These are phyloP conservation scores for Leucosticte australis DNA, from an alignment of 2,113 vertebrate species.

Conservation along the genomic window DNA sequence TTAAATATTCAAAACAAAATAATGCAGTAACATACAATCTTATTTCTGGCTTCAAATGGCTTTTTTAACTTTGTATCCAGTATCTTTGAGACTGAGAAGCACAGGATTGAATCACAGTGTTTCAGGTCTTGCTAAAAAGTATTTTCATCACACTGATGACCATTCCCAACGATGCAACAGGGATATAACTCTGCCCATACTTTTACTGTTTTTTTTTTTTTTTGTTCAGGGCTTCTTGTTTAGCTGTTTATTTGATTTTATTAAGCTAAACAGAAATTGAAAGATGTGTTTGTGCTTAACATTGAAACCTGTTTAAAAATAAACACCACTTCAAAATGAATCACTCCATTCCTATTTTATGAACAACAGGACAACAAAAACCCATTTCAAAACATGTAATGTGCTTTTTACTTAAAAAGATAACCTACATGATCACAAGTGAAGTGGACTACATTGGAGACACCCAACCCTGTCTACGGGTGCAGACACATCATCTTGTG, in stretches of 20 bases:
- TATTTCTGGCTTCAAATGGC: background rate
- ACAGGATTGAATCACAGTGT: background rate
- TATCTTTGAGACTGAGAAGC: background rate
- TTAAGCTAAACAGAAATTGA: background rate
- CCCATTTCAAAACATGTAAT: background rate
- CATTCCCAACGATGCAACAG: background rate
- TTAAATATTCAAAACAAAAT: background rate
- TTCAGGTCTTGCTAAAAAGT: background rate
- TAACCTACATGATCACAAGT: background rate
- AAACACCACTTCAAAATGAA: background rate
- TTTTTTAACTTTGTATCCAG: background rate
- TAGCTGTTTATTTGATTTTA: background rate
- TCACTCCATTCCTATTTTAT: background rate
- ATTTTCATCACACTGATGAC: background rate
- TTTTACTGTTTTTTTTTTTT: background rate
- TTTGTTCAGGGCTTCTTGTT: background rate
- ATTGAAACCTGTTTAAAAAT: background rate
- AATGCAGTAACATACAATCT: background rate
- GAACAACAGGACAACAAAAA: background rate
- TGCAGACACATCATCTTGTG: background rate
- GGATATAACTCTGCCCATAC: background rate
- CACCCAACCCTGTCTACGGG: background rate
- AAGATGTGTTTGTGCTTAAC: background rate
- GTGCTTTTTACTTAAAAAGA: background rate
- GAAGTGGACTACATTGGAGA: background rate